Base-by-base conservation (phyloP, 2,888 invertebrate genomes). In the Synanthedon vespiformis region DNA sequence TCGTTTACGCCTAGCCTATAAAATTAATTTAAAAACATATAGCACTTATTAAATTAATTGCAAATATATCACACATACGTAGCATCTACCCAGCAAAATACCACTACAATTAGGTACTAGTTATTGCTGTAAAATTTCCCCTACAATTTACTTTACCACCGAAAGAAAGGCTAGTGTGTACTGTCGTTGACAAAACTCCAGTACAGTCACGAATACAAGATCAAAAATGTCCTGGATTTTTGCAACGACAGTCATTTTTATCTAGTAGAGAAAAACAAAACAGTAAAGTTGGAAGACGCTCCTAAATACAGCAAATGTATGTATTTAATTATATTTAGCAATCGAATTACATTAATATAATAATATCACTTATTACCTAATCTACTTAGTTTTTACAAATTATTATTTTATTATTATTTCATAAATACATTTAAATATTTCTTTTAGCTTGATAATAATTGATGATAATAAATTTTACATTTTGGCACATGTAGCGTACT, bases 291-390 rank as follows among this genome's bases (percentile, higher is more conserved):
- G 86, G 86, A 87, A 87, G 86, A 87, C 86, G 86, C 85, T 75
- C 71, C 82, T 85, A 86, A 83, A 82, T 83, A 87, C 84, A 87
- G 85, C 86, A 84, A 80, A 77, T 77, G 73, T 82, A 80, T 82
- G 76, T 77, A 79, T 81, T 80, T 73, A 55, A 70, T 50, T 50
- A 34, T 70, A 71, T 77, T 76, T 77, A 82, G 80, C 77, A 74
- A 74, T 79, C 68, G 73, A 70, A 61, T 62, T 64, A 63, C 59
- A 70, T 76, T 75, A 75, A 70, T 72, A 77, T 77, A 79, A 80
- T 84, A 85, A 80, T 84, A 85, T 85, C 82, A 83, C 84, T 84
- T 84, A 84, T 61, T 58, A 68, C 66, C 83, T 85, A 85, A 70
- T 68, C 73, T 76, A 72, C 57, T 64, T 79, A 82, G 70, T 72